Percentiles rank a stretch among this genome's conserved stretches.
phyloP scores from a whole-genome alignment of 2,797 vertebrate genomes.

The Mormyrus hasselquistii region DNA sequence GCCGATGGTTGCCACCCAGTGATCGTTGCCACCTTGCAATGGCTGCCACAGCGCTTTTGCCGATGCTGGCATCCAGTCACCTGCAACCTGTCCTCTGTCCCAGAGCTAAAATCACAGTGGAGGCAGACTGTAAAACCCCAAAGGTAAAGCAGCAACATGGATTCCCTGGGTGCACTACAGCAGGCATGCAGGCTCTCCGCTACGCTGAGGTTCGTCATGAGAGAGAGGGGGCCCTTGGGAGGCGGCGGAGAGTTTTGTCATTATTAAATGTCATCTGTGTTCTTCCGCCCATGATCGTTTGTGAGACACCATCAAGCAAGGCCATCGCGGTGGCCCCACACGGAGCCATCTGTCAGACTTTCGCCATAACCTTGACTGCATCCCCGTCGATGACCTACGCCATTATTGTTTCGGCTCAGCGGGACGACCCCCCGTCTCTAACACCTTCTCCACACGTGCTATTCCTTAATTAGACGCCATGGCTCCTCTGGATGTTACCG shows the following conservation, averaged over 20 bases:
- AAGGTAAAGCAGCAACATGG: background rate
- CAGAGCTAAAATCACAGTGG: background rate
- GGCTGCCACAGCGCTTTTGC: background rate
- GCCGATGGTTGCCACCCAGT: background rate
- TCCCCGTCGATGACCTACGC: background rate
- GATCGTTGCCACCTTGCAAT: background rate
- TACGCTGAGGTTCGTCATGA: background rate
- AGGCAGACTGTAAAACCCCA: background rate
- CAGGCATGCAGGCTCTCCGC: background rate
- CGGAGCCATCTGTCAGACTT: background rate
- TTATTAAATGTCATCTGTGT: constrained; percentile 9
- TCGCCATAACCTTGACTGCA: background rate
- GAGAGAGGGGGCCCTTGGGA: background rate
- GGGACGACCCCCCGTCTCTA: background rate
- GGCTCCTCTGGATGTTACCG: background rate
- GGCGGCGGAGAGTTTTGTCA: background rate
- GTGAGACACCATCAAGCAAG: background rate
- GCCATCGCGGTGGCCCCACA: background rate
- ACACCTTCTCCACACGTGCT: background rate
- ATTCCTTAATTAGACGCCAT: background rate
- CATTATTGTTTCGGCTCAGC: background rate
- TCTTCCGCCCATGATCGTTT: background rate
- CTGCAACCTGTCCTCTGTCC: background rate
- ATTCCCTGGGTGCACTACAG: background rate
- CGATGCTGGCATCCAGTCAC: background rate